Conservation (phyloP, 23 tunicate genomes). For the Oikopleura albicans region DNA sequence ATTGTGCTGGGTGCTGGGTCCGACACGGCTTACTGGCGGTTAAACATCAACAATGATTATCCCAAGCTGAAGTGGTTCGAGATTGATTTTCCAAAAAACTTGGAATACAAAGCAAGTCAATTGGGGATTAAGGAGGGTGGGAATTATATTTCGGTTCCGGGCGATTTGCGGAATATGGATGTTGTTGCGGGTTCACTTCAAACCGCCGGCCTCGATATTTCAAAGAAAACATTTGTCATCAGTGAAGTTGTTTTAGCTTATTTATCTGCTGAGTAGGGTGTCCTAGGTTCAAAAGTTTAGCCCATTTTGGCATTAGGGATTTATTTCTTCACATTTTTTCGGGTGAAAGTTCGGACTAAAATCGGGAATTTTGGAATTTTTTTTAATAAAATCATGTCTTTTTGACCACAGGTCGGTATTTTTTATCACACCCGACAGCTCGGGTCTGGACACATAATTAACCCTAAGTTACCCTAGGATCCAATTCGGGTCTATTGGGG, state of each 20-base stretch:
- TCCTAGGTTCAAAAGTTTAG: no score
- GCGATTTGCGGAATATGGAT: neutral
- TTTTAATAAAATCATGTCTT: no score
- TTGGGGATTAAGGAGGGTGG: neutral
- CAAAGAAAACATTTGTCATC: neutral
- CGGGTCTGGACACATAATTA: no score
- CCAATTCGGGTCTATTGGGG: no score
- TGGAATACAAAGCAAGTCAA: neutral
- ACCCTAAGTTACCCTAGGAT: no score
- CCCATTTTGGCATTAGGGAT: no score
- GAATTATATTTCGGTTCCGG: constrained; percentile 12
- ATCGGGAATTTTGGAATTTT: no score
- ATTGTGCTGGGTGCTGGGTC: neutral
- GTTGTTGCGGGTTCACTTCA: neutral
- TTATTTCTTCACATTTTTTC: no score
- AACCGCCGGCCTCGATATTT: neutral
- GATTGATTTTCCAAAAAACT: neutral
- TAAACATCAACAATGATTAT: neutral
- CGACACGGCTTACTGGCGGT: neutral
- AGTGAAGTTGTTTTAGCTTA: constrained; percentile 3
- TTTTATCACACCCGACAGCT: no score
- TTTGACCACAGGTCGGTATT: no score
- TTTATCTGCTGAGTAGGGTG: neutral
- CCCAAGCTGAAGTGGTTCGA: neutral
- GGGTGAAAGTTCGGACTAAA: no score